Base-by-base conservation (phyloP, 2,797 vertebrate species). In the Propithecus deckenii region DNA sequence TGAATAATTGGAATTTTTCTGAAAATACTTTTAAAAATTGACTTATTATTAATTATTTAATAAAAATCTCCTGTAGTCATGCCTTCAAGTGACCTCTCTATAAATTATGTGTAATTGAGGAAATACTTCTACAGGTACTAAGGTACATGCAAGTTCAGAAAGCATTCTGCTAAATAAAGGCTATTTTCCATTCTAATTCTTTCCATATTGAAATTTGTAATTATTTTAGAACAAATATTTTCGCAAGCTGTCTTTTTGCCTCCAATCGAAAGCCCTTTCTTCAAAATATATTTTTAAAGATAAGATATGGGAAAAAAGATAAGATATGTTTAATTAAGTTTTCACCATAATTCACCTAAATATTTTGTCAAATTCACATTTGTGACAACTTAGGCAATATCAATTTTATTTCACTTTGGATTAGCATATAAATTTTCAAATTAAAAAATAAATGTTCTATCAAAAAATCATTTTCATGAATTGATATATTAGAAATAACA, bases 161-260 rank as follows among this genome's bases (percentile, higher is more conserved):
- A 87, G 18, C 6, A 86, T 83, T 92, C 30, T 59, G 22, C n/a
- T 65, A 87, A 87, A 57, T n/a, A n/a, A 25, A 91, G 30, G 14
- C 30, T 85, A 63, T 80, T 79, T 38, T 71, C 30, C 84, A 78
- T 69, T 80, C 35, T 69, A 55, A 89, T 75, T 13, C 10, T 86
- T 83, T 55, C 83, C 15, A 89, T 71, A n/a, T 23, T 75, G 25
- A 46, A 63, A 75, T 85, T n/a, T 41, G 7, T 65, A 43, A 81
- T 89, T 91, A 79, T 74, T 89, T 94, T 4, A 57, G 20, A 89
- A n/a, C 4, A 81, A 85, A 30, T 80, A n/a, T 79, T 86, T 89
- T 97, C 28, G 71, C 7, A 72, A 18, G 20, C 14, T 86, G 2
- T 13, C 25, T 92, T 84, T 89, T 78, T 69, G 23, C 25, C 72